Evolutionary conservation across 2,113 vertebrate species (phyloP).

Genomic region (Epinephelus cyanopodus): DNA sequence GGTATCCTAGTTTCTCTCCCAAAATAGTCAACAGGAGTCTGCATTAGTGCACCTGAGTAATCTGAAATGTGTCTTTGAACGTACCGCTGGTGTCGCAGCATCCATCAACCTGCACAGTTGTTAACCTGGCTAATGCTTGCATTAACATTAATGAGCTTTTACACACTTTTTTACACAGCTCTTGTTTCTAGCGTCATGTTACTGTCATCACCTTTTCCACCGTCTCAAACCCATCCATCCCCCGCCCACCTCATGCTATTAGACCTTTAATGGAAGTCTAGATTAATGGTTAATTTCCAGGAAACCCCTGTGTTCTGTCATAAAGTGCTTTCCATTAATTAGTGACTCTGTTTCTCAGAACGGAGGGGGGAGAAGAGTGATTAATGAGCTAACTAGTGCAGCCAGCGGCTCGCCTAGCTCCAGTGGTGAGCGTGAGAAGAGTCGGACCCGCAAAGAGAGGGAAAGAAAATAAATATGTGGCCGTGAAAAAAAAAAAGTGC

Average conservation of each 20-base stretch:
- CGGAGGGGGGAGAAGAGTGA: slow-evolving; percentile 62
- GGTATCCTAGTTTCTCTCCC: background rate
- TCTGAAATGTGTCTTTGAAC: background rate
- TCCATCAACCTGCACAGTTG: slow-evolving; percentile 17
- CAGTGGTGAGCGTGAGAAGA: slow-evolving; percentile 59
- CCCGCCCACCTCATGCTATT: slow-evolving; percentile 63
- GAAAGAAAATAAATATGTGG: slow-evolving; percentile 71
- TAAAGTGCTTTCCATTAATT: slow-evolving; percentile 81
- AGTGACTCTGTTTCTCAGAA: slow-evolving; percentile 70
- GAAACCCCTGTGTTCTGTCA: slow-evolving; percentile 76
- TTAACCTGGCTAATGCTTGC: slow-evolving; percentile 22
- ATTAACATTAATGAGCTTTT: slow-evolving; percentile 40
- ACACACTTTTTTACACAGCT: slow-evolving; percentile 15
- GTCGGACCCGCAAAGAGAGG: slow-evolving; percentile 44
- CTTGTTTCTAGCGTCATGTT: slow-evolving; percentile 9
- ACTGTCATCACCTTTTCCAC: slow-evolving; percentile 45
- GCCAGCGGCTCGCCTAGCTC: slow-evolving; percentile 51
- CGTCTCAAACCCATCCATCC: slow-evolving; percentile 36
- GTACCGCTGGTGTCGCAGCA: background rate
- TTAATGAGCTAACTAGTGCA: slow-evolving; percentile 63
- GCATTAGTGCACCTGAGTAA: background rate
- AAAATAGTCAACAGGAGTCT: background rate
- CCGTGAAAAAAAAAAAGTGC: slow-evolving; percentile 33
- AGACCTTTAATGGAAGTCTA: slow-evolving; percentile 69
- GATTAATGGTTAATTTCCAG: slow-evolving; percentile 80